Conservation (phyloP, 1,140 invertebrate genomes). For the Drosophila malerkotliana region DNA sequence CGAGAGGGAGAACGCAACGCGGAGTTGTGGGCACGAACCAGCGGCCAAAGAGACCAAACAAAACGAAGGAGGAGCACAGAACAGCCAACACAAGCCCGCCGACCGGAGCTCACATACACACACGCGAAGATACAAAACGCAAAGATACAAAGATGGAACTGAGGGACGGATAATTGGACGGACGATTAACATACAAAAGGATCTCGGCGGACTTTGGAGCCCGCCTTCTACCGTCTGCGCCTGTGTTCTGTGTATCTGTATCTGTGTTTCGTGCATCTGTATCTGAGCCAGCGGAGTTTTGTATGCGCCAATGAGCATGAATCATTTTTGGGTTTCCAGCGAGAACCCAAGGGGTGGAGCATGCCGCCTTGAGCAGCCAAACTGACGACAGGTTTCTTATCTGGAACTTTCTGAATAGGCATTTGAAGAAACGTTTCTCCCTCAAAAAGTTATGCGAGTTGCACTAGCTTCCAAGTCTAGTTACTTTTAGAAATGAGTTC, state of each 20-base stretch:
- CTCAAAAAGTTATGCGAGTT: not conserved
- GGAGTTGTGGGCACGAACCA: conserved; percentile 4
- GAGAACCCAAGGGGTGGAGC: conserved; percentile 30
- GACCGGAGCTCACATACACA: conserved; percentile 26
- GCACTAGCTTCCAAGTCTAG: not conserved
- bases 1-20: conserved; percentile 2
- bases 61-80: conserved; percentile 59
- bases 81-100: conserved; percentile 24
- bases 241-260: conserved; percentile 30
- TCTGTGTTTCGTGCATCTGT: conserved; percentile 3
- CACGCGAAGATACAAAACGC: conserved; percentile 28
- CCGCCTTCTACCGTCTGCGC: conserved; percentile 56
- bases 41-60: conserved; percentile 26
- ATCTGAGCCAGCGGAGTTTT: conserved; percentile 32
- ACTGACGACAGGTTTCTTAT: conserved; percentile 39
- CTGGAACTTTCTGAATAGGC: too few relatives aligned
- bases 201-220: conserved; percentile 72
- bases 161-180: conserved; percentile 10
- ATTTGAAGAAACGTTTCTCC: not conserved
- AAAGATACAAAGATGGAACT: conserved; percentile 46
- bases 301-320: conserved; percentile 76
- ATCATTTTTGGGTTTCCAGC: conserved; percentile 35
- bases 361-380: conserved; percentile 53
- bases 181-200: conserved; percentile 82
- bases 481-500: not conserved